A percentile compares a stretch with the other conserved stretches of the same genome.
Evolutionary conservation across 2,797 vertebrate species (phyloP).

Genomic region (Pseudochirops corinnae): DNA sequence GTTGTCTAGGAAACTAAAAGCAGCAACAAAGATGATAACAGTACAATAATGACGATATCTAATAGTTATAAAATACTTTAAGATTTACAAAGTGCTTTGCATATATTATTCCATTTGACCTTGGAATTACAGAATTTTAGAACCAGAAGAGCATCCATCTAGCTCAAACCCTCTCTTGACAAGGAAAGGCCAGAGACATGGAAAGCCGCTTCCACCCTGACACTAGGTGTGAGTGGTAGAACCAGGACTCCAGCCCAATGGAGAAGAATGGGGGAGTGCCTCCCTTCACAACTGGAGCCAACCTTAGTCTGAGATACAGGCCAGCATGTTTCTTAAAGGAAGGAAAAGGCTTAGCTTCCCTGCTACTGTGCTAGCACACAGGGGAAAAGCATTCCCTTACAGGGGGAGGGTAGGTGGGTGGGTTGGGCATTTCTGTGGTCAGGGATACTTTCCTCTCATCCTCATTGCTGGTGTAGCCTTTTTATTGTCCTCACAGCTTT

Average conservation of each 20-base stretch:
- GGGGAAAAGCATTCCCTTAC: slow-evolving; percentile 1
- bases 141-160: background rate
- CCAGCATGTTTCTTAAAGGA: background rate
- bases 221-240: background rate
- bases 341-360: background rate
- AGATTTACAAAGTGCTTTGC: background rate
- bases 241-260: background rate
- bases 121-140: background rate
- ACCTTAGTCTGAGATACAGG: background rate
- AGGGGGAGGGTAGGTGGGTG: background rate
- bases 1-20: background rate
- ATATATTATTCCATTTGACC: background rate
- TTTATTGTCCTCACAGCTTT: slow-evolving; percentile 51
- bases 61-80: background rate
- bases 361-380: background rate
- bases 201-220: background rate
- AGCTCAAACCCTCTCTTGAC: background rate
- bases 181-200: background rate
- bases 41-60: background rate
- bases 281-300: background rate
- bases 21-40: background rate
- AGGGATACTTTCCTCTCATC: slow-evolving; percentile 19
- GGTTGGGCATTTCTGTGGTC: background rate
- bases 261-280: background rate
- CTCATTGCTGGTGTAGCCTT: background rate